phyloP scores from a whole-genome alignment of 2,797 vertebrate genomes.

The Trematomus bernacchii region DNA sequence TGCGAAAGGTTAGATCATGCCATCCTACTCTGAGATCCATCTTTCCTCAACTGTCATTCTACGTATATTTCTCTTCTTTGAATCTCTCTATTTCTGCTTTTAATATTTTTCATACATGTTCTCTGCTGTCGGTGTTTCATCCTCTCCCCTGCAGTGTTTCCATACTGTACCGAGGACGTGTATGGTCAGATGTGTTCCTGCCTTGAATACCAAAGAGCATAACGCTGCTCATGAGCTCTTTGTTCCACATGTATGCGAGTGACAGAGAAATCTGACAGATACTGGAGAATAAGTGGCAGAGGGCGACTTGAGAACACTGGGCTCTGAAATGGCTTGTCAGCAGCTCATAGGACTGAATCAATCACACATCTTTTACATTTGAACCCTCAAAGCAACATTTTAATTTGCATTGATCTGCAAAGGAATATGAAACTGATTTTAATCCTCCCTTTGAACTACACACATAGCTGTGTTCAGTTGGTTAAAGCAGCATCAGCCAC shows the following conservation, averaged over 20 bases:
- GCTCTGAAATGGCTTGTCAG: constrained; percentile 24
- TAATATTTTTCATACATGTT: constrained; percentile 7
- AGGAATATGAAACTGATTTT: neutral
- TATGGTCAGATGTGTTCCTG: constrained; percentile 14
- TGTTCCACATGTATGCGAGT: constrained; percentile 29
- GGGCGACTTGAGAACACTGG: constrained; percentile 11
- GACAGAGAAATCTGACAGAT: constrained; percentile 23
- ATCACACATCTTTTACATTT: constrained; percentile 2
- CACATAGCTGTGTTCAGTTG: neutral
- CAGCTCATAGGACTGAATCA: constrained; percentile 27
- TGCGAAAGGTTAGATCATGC: no score
- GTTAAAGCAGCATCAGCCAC: neutral
- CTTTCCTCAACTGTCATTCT: neutral
- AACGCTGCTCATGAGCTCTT: constrained; percentile 30
- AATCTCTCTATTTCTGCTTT: neutral
- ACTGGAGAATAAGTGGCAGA: neutral
- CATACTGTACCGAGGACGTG: constrained; percentile 1
- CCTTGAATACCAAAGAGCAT: constrained; percentile 33
- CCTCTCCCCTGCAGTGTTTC: constrained; percentile 20
- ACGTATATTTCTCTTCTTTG: neutral
- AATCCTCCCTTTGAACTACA: neutral
- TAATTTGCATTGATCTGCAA: neutral
- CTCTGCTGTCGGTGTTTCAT: constrained; percentile 10
- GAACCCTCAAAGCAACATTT: neutral
- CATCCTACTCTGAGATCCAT: neutral